phyloP scores from a whole-genome alignment of 2,888 invertebrate genomes.

The Calameuta pallipes region DNA sequence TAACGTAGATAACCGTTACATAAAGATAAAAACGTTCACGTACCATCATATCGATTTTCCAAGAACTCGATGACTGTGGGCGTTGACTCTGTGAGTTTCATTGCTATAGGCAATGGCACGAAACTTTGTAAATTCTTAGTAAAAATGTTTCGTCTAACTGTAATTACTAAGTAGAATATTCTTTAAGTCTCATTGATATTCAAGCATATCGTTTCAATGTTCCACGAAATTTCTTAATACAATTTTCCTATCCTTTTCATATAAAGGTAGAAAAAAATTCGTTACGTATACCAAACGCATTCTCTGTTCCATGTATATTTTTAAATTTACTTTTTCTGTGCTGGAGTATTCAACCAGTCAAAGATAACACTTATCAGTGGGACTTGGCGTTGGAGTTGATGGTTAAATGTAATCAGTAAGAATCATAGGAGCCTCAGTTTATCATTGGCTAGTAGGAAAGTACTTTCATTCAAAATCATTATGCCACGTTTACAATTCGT shows the following conservation, averaged over 20 bases:
- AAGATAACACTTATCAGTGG: not conserved
- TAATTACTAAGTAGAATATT: too few relatives aligned
- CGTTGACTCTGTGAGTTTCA: not conserved
- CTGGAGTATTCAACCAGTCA: not conserved
- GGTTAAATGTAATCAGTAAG: not conserved
- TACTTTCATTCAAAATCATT: not conserved
- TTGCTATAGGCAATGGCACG: too few relatives aligned
- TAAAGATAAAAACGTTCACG: not conserved
- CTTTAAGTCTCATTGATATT: too few relatives aligned
- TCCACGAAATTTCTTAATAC: not conserved
- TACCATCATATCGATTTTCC: not conserved
- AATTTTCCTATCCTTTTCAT: too few relatives aligned
- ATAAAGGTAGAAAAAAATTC: too few relatives aligned
- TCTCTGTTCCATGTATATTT: not conserved
- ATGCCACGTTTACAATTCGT: not conserved
- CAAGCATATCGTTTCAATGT: not conserved
- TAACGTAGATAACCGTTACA: not conserved
- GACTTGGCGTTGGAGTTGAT: not conserved
- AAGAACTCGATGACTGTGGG: not conserved
- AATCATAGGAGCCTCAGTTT: slow-evolving; percentile 7
- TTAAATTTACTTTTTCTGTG: not conserved
- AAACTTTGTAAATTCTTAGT: too few relatives aligned
- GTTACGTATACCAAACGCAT: not conserved
- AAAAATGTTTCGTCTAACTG: too few relatives aligned
- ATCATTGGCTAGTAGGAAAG: slow-evolving; percentile 5